These are phyloP conservation scores for Boulengeromyrus knoepffleri DNA, from an alignment of 2,113 vertebrate genomes.

Conservation along the genomic window DNA sequence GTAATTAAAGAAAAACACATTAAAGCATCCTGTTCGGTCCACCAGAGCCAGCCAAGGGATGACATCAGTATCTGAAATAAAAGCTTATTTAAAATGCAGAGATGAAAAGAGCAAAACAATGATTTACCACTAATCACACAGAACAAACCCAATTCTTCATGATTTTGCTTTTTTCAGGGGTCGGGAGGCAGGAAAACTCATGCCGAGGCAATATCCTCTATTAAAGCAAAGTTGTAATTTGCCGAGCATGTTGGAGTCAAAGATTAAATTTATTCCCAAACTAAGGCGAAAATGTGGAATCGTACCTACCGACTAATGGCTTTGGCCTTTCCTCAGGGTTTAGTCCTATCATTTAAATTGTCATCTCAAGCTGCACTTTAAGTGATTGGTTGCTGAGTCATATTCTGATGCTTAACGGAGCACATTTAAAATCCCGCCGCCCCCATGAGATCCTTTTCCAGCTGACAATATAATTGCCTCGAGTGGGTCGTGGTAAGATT, in stretches of 20 bases:
- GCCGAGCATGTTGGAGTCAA: not conserved
- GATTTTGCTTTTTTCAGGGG: not conserved
- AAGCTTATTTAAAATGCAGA: not conserved
- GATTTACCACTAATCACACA: constrained; percentile 12
- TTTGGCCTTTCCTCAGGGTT: not conserved
- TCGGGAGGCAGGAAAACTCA: not conserved
- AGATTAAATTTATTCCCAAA: not conserved
- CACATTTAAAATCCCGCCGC: not conserved
- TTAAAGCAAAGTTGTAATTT: not conserved
- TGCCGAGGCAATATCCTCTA: not conserved
- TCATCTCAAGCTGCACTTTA: constrained; percentile 4
- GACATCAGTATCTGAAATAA: not conserved
- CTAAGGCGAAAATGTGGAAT: not conserved
- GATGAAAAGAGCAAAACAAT: not conserved
- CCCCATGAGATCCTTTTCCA: not conserved
- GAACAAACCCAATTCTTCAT: not conserved
- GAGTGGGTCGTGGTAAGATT: not conserved
- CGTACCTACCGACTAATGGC: not conserved
- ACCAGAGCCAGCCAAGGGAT: not conserved
- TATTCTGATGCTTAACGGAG: not conserved
- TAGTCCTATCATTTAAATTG: constrained; percentile 10
- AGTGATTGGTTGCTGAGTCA: not conserved
- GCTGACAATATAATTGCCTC: not conserved
- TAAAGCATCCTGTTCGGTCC: not conserved
- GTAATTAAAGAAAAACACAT: not conserved